Base-by-base conservation (phyloP, 2,888 invertebrate species). In the Polymixis lichenea region DNA sequence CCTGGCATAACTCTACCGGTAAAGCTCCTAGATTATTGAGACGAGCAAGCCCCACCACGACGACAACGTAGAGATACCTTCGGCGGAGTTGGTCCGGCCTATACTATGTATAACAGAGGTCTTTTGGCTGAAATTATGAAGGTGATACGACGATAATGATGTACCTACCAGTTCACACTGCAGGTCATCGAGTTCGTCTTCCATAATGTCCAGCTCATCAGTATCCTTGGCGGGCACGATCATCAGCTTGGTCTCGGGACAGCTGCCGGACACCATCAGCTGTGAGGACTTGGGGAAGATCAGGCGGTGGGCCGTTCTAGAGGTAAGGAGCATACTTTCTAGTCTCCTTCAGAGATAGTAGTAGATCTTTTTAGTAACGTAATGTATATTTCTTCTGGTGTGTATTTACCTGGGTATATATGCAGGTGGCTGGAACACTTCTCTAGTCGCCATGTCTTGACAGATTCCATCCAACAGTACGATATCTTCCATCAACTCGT, bases 401-500 rank as follows among this genome's bases (percentile, higher is more conserved):
- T 65, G 15, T 49, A 64, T 19, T n/a, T 87, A 96, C 96, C 96
- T 95, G 0, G 97, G 97, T 85, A 97, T 96, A 78, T 97, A 97
- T 69, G 95, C 93, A 0, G 97, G 97, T 0, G 97, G 97, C 65
- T 94, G 94, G 84, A 97, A 97, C n/a, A 95, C 90, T 72, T 97
- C 97, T 55, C 95, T 93, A 0, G 97, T 97, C 7, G 96, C 94
- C 84, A 95, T 93, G 77, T 97, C 97, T 78, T 95, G 95, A 25
- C 97, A 97, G 43, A 96, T 87, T 0, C 97, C 97, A 77, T 97
- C 97, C 19, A 97, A 89, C 7, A 97, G 89, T 5, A 97, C 93
- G 25, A 97, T 96, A 80, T 97, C 97, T 84, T 97, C 96, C 93
- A 97, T 97, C 85, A 97, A 91, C 68, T 97, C 97, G 66, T 96